phyloP scores from a whole-genome alignment of 2,113 vertebrate genomes.

The Callipepla californica region DNA sequence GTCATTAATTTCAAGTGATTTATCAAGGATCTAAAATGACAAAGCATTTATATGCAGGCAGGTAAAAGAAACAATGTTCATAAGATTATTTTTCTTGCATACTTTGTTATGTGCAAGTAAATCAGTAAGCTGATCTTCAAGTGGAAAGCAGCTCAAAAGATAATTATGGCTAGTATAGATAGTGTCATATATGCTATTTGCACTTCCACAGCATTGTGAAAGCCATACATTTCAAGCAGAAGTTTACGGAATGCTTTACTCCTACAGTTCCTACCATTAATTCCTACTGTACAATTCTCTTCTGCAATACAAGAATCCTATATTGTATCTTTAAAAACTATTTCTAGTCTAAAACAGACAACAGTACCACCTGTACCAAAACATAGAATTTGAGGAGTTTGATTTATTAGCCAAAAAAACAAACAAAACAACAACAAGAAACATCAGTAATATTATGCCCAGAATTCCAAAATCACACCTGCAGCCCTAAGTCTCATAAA shows the following conservation, averaged over 20 bases:
- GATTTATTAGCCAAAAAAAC: neutral
- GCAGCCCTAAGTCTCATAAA: neutral
- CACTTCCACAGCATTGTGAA: neutral
- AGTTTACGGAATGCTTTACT: neutral
- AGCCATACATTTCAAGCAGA: rapidly evolving
- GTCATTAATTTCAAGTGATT: neutral
- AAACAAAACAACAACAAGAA: too few relatives aligned
- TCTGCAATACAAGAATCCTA: neutral
- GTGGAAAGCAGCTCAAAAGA: neutral
- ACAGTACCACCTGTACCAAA: neutral
- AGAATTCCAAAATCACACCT: neutral
- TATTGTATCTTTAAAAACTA: neutral
- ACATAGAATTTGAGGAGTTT: neutral
- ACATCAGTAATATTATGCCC: neutral
- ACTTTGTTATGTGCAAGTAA: neutral
- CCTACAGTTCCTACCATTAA: neutral
- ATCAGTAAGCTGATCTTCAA: neutral
- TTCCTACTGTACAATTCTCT: rapidly evolving
- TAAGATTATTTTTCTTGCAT: neutral
- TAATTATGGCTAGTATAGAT: neutral
- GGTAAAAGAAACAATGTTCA: neutral
- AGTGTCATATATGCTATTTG: neutral
- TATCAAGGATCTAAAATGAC: neutral
- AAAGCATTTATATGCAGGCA: neutral
- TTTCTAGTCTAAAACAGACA: neutral